Conservation (phyloP, 2,888 invertebrate species). For the Hypolimnas misippus region DNA sequence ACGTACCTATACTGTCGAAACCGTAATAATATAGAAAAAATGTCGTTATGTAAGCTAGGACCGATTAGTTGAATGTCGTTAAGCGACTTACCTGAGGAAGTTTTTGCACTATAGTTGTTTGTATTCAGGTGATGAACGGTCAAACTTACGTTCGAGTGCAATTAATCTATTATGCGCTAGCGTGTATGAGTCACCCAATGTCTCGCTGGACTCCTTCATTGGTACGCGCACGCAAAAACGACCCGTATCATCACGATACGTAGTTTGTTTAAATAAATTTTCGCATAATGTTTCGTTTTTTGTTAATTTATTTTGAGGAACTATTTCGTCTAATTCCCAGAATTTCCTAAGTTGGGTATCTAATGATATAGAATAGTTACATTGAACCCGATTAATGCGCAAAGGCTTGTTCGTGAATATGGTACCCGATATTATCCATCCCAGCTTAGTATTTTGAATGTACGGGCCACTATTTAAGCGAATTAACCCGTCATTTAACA, state of each 20-base stretch:
- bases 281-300: background rate
- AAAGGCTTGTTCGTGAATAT: background rate
- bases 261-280: background rate
- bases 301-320: background rate
- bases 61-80: background rate
- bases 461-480: background rate
- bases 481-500: background rate
- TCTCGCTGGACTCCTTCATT: conserved; percentile 5
- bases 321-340: conserved; percentile 6
- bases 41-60: background rate
- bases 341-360: background rate
- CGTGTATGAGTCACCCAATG: conserved; percentile 21
- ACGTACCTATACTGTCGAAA: background rate
- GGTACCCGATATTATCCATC: background rate
- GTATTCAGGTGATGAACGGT: background rate
- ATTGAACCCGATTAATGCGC: background rate
- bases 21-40: background rate
- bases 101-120: background rate
- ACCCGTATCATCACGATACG: background rate
- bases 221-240: conserved; percentile 18
- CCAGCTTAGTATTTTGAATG: background rate
- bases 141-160: background rate
- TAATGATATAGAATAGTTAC: background rate
- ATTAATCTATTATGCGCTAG: conserved; percentile 17
- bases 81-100: background rate